A percentile compares a stretch with the other conserved stretches of the same genome.
Conservation (phyloP, 2,888 invertebrate species). For the Plebejus argus region DNA sequence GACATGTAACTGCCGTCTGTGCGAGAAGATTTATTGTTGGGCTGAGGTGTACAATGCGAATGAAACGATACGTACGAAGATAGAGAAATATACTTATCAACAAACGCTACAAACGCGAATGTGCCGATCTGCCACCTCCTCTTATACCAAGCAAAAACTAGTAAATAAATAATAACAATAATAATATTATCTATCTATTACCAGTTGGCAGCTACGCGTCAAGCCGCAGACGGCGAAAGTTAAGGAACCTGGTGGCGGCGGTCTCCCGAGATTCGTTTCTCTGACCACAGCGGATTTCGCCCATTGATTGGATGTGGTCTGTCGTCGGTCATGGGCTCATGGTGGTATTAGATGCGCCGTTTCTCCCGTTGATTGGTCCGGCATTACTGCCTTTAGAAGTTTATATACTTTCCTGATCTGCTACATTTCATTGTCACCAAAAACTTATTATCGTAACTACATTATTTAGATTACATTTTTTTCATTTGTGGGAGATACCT, state of each 20-base stretch:
- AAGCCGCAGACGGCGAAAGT: neutral
- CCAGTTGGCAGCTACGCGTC: neutral
- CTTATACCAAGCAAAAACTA: no score
- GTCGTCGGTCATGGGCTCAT: neutral
- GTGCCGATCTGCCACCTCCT: no score
- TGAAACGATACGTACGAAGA: neutral
- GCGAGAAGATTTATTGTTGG: neutral
- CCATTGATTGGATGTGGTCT: conserved; percentile 7
- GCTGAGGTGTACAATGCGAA: neutral
- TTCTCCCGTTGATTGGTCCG: neutral
- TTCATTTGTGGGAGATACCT: neutral
- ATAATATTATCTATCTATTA: neutral
- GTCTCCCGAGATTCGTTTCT: conserved; percentile 1
- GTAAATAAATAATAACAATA: neutral
- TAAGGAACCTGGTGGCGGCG: neutral
- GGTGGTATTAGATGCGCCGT: neutral
- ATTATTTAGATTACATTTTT: neutral
- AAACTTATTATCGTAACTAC: neutral
- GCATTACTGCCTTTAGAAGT: neutral
- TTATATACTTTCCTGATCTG: neutral
- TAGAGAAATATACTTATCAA: neutral
- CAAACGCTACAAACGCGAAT: no score
- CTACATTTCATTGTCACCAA: neutral
- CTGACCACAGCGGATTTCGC: neutral
- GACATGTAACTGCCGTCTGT: neutral